Evolutionary conservation across 2,888 invertebrate species (phyloP).

Genomic region (Andricus curvator): DNA sequence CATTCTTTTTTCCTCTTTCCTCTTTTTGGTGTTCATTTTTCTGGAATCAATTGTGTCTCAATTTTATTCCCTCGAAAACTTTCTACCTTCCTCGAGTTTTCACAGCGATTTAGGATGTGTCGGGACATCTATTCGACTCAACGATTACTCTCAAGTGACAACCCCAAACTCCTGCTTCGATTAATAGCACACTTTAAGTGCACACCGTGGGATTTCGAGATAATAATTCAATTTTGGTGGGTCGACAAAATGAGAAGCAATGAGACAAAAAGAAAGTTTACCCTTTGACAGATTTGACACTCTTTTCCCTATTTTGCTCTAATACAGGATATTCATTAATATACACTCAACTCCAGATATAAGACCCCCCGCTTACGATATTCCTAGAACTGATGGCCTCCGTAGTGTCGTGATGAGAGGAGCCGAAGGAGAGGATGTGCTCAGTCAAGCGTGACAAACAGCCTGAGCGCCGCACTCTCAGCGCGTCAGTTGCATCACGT

Average conservation of each 20-base stretch:
- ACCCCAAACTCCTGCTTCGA: not conserved
- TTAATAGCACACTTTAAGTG: not conserved
- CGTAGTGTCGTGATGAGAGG: too few relatives aligned
- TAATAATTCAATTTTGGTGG: not conserved
- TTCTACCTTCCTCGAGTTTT: slow-evolving; percentile 3
- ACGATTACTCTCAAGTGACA: slow-evolving; percentile 12
- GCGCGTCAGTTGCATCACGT: too few relatives aligned
- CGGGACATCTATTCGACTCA: not conserved
- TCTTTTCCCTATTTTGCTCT: too few relatives aligned
- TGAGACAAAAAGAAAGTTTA: not conserved
- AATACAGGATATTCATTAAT: too few relatives aligned
- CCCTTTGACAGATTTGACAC: not conserved
- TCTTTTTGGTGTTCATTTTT: slow-evolving; percentile 40
- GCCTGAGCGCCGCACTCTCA: too few relatives aligned
- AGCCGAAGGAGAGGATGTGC: too few relatives aligned
- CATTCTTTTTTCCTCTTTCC: slow-evolving; percentile 43
- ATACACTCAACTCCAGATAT: too few relatives aligned
- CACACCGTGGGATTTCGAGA: not conserved
- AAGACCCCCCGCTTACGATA: too few relatives aligned
- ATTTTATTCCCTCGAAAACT: slow-evolving; percentile 11
- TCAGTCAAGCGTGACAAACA: too few relatives aligned
- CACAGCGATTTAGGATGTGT: slow-evolving; percentile 9
- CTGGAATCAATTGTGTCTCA: not conserved
- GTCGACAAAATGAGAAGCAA: not conserved
- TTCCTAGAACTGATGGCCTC: too few relatives aligned